phyloP scores from a whole-genome alignment of 2,113 vertebrate genomes.

The Chloebia gouldiae region DNA sequence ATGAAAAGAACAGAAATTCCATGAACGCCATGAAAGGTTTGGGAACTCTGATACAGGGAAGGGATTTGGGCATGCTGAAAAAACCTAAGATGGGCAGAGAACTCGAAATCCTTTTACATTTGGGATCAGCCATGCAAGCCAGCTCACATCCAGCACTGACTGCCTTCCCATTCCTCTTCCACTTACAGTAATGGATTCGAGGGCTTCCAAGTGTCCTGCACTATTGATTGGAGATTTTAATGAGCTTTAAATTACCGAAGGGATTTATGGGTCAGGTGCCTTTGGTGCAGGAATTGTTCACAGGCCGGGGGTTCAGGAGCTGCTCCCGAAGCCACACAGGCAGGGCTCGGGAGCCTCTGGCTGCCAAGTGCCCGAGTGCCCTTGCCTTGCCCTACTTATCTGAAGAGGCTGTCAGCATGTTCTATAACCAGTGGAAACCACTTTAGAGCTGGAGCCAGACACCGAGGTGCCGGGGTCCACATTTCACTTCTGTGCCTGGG shows the following conservation, averaged over 20 bases:
- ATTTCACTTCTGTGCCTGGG: constrained; percentile 55
- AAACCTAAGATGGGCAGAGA: neutral
- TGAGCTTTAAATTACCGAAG: neutral
- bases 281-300: neutral
- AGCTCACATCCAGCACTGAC: neutral
- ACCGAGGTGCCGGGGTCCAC: constrained; percentile 64
- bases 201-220: neutral
- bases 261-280: constrained; percentile 1
- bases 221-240: constrained; percentile 25
- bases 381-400: constrained; percentile 66
- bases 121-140: neutral
- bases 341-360: neutral
- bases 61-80: neutral
- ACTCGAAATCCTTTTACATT: neutral
- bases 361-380: constrained; percentile 53
- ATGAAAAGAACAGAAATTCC: neutral
- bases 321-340: neutral
- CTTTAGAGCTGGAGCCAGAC: constrained; percentile 68
- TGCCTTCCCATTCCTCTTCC: neutral
- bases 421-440: constrained; percentile 66
- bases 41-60: neutral
- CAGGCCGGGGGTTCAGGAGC: neutral
- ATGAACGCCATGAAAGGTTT: neutral
- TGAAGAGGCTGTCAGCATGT: constrained; percentile 69
- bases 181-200: neutral